These are phyloP conservation scores for Harpagifer antarcticus DNA, from an alignment of 2,797 vertebrate genomes.

Conservation along the genomic window DNA sequence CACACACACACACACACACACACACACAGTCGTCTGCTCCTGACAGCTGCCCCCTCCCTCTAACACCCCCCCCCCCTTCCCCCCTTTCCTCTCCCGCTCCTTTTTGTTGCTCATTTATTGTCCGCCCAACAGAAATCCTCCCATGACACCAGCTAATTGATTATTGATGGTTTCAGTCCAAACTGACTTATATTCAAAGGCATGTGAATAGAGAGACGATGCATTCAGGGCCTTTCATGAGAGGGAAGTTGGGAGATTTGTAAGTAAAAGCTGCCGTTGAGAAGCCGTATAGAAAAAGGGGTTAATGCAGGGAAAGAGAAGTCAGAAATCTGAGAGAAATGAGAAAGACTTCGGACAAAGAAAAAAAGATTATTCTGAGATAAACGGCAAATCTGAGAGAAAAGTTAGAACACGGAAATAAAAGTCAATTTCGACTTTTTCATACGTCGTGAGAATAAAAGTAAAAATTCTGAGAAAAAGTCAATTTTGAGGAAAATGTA, in stretches of 20 bases:
- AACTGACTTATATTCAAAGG: slow-evolving; percentile 78
- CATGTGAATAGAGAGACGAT: slow-evolving; percentile 67
- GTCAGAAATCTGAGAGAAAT: too few relatives aligned
- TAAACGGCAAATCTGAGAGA: too few relatives aligned
- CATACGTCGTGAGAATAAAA: too few relatives aligned
- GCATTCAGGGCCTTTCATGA: slow-evolving; percentile 53
- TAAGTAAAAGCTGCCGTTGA: slow-evolving; percentile 37
- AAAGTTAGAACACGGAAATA: too few relatives aligned
- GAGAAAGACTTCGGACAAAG: too few relatives aligned
- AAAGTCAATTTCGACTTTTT: too few relatives aligned
- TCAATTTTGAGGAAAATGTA: too few relatives aligned
- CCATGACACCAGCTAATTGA: slow-evolving; percentile 84
- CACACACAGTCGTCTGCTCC: slow-evolving; percentile 76
- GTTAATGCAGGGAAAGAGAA: too few relatives aligned
- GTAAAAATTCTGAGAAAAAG: too few relatives aligned
- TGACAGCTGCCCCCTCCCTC: slow-evolving; percentile 81
- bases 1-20: slow-evolving; percentile 48
- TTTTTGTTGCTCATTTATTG: slow-evolving; percentile 86
- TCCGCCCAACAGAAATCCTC: slow-evolving; percentile 76
- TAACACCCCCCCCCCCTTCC: slow-evolving; percentile 3
- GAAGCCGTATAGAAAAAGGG: too few relatives aligned
- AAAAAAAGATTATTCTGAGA: too few relatives aligned
- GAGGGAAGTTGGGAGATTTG: slow-evolving; percentile 61
- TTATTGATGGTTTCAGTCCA: slow-evolving; percentile 80
- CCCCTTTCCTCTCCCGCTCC: slow-evolving; percentile 44